Base-by-base conservation (phyloP, 2,888 invertebrate genomes). In the Lasioglossum vierecki region DNA sequence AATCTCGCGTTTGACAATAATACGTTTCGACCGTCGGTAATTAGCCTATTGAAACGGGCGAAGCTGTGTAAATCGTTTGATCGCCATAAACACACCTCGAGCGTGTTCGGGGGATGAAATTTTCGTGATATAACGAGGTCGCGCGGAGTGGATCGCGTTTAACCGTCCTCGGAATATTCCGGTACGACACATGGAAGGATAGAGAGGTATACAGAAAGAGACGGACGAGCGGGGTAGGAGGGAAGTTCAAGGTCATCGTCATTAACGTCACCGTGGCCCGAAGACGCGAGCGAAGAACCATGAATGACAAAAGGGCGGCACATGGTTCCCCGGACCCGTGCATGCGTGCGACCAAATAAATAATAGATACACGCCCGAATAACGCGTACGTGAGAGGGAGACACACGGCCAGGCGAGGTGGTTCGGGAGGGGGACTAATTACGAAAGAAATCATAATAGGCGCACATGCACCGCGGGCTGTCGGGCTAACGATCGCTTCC, bases 401-500 rank as follows among this genome's bases (percentile, higher is more conserved):
- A 39, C 22, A 30, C 39, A 39, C 22, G 11, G 68, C 22, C 35
- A 18, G 30, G 15, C 22, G 39, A 18, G 68, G 68, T 22, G 68
- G 35, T 68, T 9, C 22, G 39, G 57, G 78, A 73, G 85, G 68
- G 73, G 86, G 89, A 91, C 91, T 93, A 93, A 93, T 93, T 93
- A 91, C 91, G 91, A 90, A 89, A 92, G 89, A 93, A 93, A 93
- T 93, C 92, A 92, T 93, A 93, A 93, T 93, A 93, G 93, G 89
- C 90, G 87, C 90, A 89, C 89, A 91, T 88, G 89, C 91, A 92
- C 89, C 89, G 76, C 90, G 91, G 90, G 90, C 91, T 93, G 93
- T 90, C 91, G 89, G 91, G 91, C 94, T 94, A 94, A 94, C 93
- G 93, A 93, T 92, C 93, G 92, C 91, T 93, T 94, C 93, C 93